Evolutionary conservation across 2,888 invertebrate species (phyloP).

Genomic region (Malthinus flaveolus): DNA sequence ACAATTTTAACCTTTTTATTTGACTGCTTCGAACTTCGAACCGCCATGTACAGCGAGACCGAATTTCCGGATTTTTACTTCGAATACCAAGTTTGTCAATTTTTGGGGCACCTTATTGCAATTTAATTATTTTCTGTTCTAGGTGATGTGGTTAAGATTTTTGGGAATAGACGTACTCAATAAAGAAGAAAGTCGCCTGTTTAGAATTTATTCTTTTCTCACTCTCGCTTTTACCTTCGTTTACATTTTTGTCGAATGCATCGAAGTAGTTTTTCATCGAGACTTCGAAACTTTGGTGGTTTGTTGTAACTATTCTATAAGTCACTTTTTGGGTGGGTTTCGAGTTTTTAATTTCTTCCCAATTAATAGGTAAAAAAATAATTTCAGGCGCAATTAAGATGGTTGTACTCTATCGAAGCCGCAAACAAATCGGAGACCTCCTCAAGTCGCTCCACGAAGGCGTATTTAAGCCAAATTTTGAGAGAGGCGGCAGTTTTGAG

Average conservation of each 20-base stretch:
- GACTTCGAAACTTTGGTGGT: constrained; percentile 9
- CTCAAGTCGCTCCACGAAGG: constrained; percentile 26
- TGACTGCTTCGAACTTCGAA: neutral
- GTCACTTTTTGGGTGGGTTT: constrained; percentile 17
- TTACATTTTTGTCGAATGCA: constrained; percentile 10
- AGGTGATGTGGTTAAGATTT: constrained; percentile 12
- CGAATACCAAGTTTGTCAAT: constrained; percentile 5
- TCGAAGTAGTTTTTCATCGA: constrained; percentile 11
- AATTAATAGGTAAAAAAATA: too few species aligned
- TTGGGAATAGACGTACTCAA: constrained; percentile 10
- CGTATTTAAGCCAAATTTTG: constrained; percentile 25
- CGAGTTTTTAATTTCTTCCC: too few species aligned
- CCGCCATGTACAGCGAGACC: neutral
- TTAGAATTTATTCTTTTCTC: constrained; percentile 10
- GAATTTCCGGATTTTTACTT: constrained; percentile 14
- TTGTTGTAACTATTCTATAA: constrained; percentile 12
- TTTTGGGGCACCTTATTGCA: neutral
- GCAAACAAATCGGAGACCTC: constrained; percentile 32
- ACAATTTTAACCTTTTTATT: neutral
- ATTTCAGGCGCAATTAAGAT: constrained; percentile 29
- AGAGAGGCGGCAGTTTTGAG: constrained; percentile 28
- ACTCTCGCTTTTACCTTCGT: neutral
- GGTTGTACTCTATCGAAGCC: constrained; percentile 27
- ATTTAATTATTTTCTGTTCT: neutral
- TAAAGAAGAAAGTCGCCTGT: constrained; percentile 7